Conservation (phyloP, 2,113 vertebrate genomes). For the Sceloporus undulatus region DNA sequence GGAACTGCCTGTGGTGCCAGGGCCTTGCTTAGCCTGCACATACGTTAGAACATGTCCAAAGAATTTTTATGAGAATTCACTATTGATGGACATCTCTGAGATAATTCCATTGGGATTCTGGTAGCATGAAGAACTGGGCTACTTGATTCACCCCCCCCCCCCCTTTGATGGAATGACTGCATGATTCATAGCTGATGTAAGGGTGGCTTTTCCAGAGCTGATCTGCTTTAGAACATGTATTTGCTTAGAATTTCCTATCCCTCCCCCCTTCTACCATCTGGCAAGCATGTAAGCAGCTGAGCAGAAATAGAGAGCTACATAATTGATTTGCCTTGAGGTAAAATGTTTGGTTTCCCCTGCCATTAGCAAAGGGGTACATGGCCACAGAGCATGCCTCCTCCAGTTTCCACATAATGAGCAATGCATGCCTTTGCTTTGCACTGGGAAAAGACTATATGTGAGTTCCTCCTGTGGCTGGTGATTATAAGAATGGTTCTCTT, state of each 20-base stretch:
- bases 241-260: not conserved
- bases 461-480: not conserved
- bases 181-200: not conserved
- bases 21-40: too few species aligned
- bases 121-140: not conserved
- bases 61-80: too few species aligned
- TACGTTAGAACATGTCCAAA: too few species aligned
- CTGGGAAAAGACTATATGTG: not conserved
- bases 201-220: slow-evolving; percentile 9
- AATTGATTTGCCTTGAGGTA: slow-evolving; percentile 1
- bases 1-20: too few species aligned
- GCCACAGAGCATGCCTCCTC: not conserved
- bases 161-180: not conserved
- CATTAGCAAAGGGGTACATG: not conserved
- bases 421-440: not conserved
- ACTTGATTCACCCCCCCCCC: not conserved
- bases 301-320: not conserved
- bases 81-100: too few species aligned
- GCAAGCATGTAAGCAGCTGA: not conserved
- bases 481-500: not conserved
- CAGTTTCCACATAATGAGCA: not conserved
- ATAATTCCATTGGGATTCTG: too few species aligned
- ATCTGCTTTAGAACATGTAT: slow-evolving; percentile 1
- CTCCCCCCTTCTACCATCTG: not conserved
- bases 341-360: not conserved